A percentile compares a stretch with the other conserved stretches of the same genome.
These are phyloP conservation scores for Rallus limicola DNA, from an alignment of 2,113 vertebrate species.

Conservation along the genomic window DNA sequence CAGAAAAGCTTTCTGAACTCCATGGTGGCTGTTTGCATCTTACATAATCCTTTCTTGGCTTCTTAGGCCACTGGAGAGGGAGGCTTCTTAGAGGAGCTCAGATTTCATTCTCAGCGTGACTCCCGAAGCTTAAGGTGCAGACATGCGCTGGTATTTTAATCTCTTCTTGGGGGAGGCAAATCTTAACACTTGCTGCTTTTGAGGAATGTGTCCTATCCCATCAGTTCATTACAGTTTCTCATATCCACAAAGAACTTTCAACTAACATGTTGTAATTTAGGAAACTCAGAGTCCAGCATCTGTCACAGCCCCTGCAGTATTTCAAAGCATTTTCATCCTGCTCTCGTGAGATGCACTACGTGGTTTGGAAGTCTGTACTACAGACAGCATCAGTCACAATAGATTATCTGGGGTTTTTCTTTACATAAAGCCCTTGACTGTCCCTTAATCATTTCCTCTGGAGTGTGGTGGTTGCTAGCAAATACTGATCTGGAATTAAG, in stretches of 20 bases:
- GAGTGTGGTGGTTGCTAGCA: constrained; percentile 51
- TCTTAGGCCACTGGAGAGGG: neutral
- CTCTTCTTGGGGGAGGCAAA: neutral
- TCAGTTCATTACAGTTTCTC: neutral
- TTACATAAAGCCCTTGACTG: neutral
- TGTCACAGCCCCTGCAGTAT: neutral
- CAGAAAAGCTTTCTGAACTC: neutral
- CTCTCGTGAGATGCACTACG: neutral
- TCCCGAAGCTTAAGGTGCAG: neutral
- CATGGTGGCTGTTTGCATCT: neutral
- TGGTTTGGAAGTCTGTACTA: neutral
- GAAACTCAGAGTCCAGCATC: neutral
- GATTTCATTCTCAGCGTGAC: neutral
- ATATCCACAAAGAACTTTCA: neutral
- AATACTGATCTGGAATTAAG: constrained; percentile 46
- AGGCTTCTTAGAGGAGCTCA: neutral
- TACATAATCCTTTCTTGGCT: neutral
- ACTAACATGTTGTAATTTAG: neutral
- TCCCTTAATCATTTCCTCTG: constrained; percentile 46
- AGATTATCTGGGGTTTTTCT: neutral
- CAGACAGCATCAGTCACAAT: neutral
- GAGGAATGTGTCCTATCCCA: neutral
- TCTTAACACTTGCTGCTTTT: neutral
- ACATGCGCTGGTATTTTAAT: neutral
- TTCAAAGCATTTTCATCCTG: neutral